Evolutionary conservation across 2,888 invertebrate genomes (phyloP).

Genomic region (Campopleginae sp.): DNA sequence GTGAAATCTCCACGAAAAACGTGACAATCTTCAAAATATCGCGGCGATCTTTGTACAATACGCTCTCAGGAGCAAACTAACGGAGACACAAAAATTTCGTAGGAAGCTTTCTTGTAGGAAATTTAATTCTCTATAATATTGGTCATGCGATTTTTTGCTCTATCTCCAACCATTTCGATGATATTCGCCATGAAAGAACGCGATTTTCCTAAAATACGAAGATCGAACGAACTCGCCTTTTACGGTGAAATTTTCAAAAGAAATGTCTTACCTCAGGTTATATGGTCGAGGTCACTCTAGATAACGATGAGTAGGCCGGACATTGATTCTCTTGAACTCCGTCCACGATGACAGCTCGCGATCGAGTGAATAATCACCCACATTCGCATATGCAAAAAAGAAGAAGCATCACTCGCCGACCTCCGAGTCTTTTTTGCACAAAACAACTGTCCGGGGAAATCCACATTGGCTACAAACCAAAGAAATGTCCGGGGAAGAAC

Average conservation of each 20-base stretch:
- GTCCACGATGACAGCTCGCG: not conserved
- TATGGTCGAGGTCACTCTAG: not conserved
- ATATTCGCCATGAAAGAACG: not conserved
- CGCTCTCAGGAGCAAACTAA: not conserved
- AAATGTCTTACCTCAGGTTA: not conserved
- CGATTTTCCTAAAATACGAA: not conserved
- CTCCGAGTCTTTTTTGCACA: not conserved
- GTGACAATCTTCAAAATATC: not conserved
- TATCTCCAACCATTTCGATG: not conserved
- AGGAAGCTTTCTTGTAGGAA: not conserved
- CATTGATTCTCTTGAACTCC: not conserved
- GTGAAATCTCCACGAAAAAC: too few species aligned
- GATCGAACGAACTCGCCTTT: not conserved
- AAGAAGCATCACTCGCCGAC: not conserved
- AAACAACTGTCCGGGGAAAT: conserved; percentile 13
- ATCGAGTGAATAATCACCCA: not conserved
- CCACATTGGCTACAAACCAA: not conserved
- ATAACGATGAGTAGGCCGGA: not conserved
- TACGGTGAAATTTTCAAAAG: not conserved
- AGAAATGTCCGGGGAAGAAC: conserved; percentile 12
- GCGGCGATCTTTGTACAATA: not conserved
- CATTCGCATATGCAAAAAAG: not conserved
- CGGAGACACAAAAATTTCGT: not conserved
- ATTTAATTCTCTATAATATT: not conserved
- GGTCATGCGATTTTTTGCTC: not conserved